phyloP scores from a whole-genome alignment of 2,888 invertebrate genomes.

The Campaea margaritaria region DNA sequence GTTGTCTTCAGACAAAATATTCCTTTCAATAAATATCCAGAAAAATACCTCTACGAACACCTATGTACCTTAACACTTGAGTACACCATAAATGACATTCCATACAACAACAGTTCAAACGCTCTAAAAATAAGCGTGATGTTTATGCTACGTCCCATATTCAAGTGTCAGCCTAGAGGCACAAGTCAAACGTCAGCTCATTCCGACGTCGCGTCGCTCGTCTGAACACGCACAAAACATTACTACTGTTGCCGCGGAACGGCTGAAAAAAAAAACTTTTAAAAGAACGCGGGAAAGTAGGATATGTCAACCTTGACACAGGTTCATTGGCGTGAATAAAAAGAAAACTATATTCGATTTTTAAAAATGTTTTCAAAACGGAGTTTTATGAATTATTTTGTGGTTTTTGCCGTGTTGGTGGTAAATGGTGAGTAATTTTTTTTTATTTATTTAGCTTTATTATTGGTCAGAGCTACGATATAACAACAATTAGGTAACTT shows the following conservation, averaged over 20 bases:
- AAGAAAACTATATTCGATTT: conserved; percentile 44
- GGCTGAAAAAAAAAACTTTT: conserved; percentile 45
- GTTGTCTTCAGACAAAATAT: too few relatives aligned
- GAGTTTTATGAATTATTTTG: conserved; percentile 41
- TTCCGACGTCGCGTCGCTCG: conserved; percentile 55
- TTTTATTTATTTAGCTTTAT: background rate
- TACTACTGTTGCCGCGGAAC: conserved; percentile 51
- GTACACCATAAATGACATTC: conserved; percentile 55
- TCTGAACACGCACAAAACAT: conserved; percentile 57
- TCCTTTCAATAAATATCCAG: too few relatives aligned
- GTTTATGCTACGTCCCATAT: conserved; percentile 62
- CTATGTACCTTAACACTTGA: conserved; percentile 15
- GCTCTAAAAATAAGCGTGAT: conserved; percentile 73
- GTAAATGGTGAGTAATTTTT: conserved; percentile 50
- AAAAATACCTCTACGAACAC: conserved; percentile 3
- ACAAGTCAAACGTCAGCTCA: conserved; percentile 57
- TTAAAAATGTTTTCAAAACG: conserved; percentile 39
- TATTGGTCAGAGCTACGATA: too few relatives aligned
- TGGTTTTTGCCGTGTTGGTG: conserved; percentile 44
- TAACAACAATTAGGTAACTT: too few relatives aligned
- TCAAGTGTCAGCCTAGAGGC: conserved; percentile 60
- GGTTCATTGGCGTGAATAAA: conserved; percentile 45
- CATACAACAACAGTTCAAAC: conserved; percentile 48
- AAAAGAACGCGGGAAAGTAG: conserved; percentile 62
- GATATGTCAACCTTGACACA: conserved; percentile 59